Evolutionary conservation across 2,888 invertebrate species (phyloP), one percentile per base, ranked within the genome.

Genomic region (Hyposoter didymator): DNA sequence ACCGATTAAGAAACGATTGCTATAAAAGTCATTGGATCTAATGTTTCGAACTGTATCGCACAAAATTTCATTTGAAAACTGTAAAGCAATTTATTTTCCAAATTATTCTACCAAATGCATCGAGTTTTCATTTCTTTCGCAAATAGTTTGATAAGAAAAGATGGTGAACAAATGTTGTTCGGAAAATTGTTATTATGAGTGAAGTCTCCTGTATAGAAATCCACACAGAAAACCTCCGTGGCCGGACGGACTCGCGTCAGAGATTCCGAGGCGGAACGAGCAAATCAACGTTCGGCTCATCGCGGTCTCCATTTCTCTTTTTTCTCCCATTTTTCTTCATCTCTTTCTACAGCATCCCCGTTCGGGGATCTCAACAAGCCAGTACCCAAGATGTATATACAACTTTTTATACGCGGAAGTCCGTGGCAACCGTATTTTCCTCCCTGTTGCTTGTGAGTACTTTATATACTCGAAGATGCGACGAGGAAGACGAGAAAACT

Each of bases 231-330:
- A 43, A 72, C 45, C 81, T 78, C 79, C 80, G 78, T 78, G 76
- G 84, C 84, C 82, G 82, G 83, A 83, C 82, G 87, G 72, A 84
- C 62, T 75, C 84, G 82, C 82, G 81, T 80, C 83, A 82, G 82
- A 82, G 84, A 86, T 80, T 81, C 84, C 64, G 75, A 88, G 85
- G 82, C 82, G 85, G 85, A 87, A 88, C 85, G 87, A 87, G 85
- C 86, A 85, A 87, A 88, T 88, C 85, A 74, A 83, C 83, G 78
- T 85, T 88, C 84, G 84, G 81, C 67, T 84, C 84, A 86, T 84
- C 86, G 85, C 78, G 72, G 76, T 66, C 82, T 84, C 28, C 84
- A 59, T 70, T 39, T 49, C 52, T 74, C 67, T 47, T 64, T 80
- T 28, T 64, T 70, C 70, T 35, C 22, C 59, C 72, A 66, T 80